Conservation (phyloP, 1,140 invertebrate genomes). For the Oryctes rhinoceros region DNA sequence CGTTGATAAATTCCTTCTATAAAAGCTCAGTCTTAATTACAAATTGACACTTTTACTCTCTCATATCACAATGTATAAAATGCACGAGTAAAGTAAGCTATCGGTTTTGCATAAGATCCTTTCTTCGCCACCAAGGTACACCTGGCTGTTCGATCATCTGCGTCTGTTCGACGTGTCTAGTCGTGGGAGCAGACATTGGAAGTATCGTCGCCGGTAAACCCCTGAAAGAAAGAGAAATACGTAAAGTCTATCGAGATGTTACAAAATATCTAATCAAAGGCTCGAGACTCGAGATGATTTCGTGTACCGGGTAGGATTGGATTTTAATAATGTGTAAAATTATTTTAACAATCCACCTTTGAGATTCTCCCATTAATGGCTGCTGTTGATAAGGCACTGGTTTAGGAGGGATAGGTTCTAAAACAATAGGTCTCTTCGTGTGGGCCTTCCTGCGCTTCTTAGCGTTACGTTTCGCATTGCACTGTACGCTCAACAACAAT, state of each 20-base stretch:
- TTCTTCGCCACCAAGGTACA: conserved; percentile 59
- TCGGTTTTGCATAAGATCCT: conserved; percentile 51
- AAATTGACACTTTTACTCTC: conserved; percentile 19
- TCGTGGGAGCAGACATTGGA: conserved; percentile 2
- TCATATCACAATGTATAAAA: conserved; percentile 38
- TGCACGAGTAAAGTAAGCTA: not conserved
- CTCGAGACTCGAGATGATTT: no score
- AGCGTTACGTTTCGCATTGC: conserved; percentile 67
- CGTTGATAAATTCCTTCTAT: conserved; percentile 1
- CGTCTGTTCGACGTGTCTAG: conserved; percentile 37
- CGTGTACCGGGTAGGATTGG: no score
- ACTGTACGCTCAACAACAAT: conserved; percentile 68
- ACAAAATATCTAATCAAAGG: not conserved
- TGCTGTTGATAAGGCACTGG: conserved; percentile 48
- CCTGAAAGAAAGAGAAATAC: conserved; percentile 45
- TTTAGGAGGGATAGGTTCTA: conserved; percentile 50
- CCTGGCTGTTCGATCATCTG: conserved; percentile 54
- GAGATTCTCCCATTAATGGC: conserved; percentile 45
- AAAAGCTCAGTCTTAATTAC: conserved; percentile 38
- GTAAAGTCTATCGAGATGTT: not conserved
- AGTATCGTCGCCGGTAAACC: conserved; percentile 33
- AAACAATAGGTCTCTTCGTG: conserved; percentile 54
- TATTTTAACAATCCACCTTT: conserved; percentile 45
- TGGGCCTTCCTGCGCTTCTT: conserved; percentile 59
- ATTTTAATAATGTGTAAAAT: no score